Conservation (phyloP, 2,888 invertebrate species). For the Rhingia rostrata region DNA sequence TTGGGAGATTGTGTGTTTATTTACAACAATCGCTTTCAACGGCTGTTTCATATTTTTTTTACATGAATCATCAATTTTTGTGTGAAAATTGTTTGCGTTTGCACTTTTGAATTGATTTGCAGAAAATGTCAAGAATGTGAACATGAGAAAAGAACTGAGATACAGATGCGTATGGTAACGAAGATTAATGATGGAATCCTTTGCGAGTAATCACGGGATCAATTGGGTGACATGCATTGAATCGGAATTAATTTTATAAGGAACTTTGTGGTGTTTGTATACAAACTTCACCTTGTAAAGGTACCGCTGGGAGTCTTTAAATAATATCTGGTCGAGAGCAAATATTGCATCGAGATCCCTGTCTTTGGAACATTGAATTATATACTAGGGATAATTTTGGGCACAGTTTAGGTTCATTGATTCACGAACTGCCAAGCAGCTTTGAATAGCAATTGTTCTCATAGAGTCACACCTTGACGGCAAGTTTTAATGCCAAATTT, state of each 20-base stretch:
- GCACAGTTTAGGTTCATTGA: no score
- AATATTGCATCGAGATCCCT: no score
- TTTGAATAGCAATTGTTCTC: no score
- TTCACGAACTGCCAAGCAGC: no score
- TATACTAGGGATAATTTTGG: no score
- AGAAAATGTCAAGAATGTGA: conserved; percentile 14
- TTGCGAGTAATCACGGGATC: conserved; percentile 4
- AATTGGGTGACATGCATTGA: conserved; percentile 13
- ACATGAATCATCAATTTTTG: conserved; percentile 26
- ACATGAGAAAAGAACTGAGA: conserved; percentile 4
- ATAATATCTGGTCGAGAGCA: no score
- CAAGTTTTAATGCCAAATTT: no score
- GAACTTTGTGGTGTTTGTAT: not conserved
- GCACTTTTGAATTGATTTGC: conserved; percentile 23
- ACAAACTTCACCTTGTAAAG: no score
- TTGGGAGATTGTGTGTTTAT: conserved; percentile 38
- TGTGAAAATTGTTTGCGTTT: conserved; percentile 11
- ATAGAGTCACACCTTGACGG: no score
- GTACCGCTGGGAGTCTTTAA: no score
- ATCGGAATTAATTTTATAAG: conserved; percentile 28
- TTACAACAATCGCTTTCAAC: conserved; percentile 47
- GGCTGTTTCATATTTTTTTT: conserved; percentile 37
- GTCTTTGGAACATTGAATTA: no score
- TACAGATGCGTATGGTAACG: conserved; percentile 1
- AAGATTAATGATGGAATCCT: conserved; percentile 40